phyloP scores from a whole-genome alignment of 2,888 invertebrate genomes.

The Cerastis leucographa region DNA sequence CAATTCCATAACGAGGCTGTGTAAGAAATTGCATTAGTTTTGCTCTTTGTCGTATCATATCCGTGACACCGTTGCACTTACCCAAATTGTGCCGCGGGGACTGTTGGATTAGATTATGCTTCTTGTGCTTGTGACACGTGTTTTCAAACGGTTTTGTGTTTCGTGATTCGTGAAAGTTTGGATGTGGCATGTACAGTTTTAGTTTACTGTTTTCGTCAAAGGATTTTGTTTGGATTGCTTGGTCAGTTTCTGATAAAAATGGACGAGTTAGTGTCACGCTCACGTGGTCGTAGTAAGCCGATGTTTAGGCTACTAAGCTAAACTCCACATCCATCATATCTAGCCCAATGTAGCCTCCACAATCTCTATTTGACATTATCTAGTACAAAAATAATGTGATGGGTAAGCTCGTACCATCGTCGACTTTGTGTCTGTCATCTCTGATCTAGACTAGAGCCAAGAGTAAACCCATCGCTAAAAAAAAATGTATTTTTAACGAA shows the following conservation, averaged over 20 bases:
- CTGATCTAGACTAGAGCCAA: too few species aligned
- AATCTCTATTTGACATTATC: background rate
- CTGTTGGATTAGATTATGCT: slow-evolving; percentile 44
- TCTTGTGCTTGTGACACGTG: slow-evolving; percentile 26
- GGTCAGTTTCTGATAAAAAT: background rate
- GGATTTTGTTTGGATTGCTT: background rate
- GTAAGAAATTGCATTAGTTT: slow-evolving; percentile 58
- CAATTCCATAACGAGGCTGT: slow-evolving; percentile 31
- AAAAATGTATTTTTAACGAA: too few species aligned
- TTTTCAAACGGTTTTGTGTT: slow-evolving; percentile 27
- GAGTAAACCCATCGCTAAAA: too few species aligned
- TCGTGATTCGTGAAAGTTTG: background rate
- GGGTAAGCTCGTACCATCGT: too few species aligned
- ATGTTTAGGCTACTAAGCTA: background rate
- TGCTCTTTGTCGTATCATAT: slow-evolving; percentile 34
- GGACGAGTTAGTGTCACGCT: background rate
- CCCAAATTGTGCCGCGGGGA: slow-evolving; percentile 49
- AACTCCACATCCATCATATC: background rate
- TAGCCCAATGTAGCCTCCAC: background rate
- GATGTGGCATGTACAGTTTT: background rate
- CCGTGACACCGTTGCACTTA: slow-evolving; percentile 61
- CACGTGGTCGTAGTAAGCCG: background rate
- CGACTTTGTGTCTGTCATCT: too few species aligned
- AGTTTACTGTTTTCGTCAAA: background rate
- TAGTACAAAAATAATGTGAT: too few species aligned